Evolutionary conservation across 1,140 invertebrate genomes (phyloP).

Genomic region (Aphelinus atriplicis): DNA sequence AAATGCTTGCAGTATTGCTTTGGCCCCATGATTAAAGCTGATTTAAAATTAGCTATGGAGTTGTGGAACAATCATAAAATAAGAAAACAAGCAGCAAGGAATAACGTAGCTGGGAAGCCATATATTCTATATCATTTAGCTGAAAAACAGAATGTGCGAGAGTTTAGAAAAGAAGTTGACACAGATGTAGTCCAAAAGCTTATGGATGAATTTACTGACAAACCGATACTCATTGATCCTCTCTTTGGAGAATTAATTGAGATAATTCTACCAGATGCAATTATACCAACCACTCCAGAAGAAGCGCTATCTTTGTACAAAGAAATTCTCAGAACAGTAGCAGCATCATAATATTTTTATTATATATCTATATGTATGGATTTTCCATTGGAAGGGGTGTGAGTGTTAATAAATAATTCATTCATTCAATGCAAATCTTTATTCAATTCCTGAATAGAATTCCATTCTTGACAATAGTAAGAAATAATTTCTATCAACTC

Average conservation of each 20-base stretch:
- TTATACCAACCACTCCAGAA: not conserved
- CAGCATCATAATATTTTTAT: not conserved
- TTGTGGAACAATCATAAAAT: slow-evolving; percentile 34
- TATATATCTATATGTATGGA: not conserved
- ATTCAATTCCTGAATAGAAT: too few relatives aligned
- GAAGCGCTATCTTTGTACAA: not conserved
- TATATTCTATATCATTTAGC: slow-evolving; percentile 20
- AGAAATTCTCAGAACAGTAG: not conserved
- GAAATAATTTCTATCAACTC: too few relatives aligned
- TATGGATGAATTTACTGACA: slow-evolving; percentile 8
- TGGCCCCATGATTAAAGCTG: slow-evolving; percentile 17
- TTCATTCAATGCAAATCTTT: too few relatives aligned
- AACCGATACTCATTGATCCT: slow-evolving; percentile 20
- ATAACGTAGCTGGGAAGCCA: slow-evolving; percentile 16
- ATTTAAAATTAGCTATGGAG: not conserved
- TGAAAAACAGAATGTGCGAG: not conserved
- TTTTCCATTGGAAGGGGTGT: not conserved
- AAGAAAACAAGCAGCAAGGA: slow-evolving; percentile 24
- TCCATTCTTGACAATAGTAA: too few relatives aligned
- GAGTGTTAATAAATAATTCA: too few relatives aligned
- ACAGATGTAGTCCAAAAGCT: not conserved
- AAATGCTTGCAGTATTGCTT: slow-evolving; percentile 30
- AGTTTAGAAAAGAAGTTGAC: slow-evolving; percentile 13
- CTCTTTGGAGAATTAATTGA: slow-evolving; percentile 4
- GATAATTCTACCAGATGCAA: not conserved